phyloP scores from a whole-genome alignment of 2,113 vertebrate species.

The Chaenocephalus aceratus region DNA sequence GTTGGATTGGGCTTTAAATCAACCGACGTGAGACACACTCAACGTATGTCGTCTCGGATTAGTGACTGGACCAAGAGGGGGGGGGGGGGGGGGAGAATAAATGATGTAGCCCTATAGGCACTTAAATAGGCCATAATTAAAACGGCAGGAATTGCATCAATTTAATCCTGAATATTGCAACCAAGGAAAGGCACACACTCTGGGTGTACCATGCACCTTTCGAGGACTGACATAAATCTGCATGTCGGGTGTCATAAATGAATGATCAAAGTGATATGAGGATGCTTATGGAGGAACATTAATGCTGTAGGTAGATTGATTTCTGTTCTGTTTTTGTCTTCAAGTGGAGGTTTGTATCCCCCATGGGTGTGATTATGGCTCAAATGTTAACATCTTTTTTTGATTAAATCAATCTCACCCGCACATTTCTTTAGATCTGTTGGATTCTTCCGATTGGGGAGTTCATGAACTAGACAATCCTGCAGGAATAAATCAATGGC shows the following conservation, averaged over 20 bases:
- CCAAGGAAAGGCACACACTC: constrained; percentile 5
- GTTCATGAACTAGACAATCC: constrained; percentile 26
- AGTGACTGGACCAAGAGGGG: constrained; percentile 50
- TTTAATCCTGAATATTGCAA: constrained; percentile 74
- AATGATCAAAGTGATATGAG: constrained; percentile 27
- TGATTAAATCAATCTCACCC: not conserved
- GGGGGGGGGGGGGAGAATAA: constrained; percentile 58
- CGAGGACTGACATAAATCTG: constrained; percentile 37
- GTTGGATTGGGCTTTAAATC: constrained; percentile 77
- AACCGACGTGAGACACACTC: constrained; percentile 65
- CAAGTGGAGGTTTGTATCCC: not conserved
- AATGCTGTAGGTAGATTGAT: constrained; percentile 11
- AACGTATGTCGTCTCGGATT: constrained; percentile 72
- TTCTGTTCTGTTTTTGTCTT: constrained; percentile 16
- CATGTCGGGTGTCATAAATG: constrained; percentile 44
- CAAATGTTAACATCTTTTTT: not conserved
- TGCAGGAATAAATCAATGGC: constrained; percentile 43
- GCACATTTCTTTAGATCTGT: not conserved
- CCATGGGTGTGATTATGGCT: not conserved
- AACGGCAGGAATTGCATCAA: constrained; percentile 67
- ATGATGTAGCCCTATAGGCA: constrained; percentile 69
- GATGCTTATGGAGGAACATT: constrained; percentile 18
- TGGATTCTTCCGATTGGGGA: not conserved
- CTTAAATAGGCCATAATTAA: constrained; percentile 78
- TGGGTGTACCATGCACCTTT: constrained; percentile 26